Conservation (phyloP, 2,113 vertebrate species). For the Felis chaus region DNA sequence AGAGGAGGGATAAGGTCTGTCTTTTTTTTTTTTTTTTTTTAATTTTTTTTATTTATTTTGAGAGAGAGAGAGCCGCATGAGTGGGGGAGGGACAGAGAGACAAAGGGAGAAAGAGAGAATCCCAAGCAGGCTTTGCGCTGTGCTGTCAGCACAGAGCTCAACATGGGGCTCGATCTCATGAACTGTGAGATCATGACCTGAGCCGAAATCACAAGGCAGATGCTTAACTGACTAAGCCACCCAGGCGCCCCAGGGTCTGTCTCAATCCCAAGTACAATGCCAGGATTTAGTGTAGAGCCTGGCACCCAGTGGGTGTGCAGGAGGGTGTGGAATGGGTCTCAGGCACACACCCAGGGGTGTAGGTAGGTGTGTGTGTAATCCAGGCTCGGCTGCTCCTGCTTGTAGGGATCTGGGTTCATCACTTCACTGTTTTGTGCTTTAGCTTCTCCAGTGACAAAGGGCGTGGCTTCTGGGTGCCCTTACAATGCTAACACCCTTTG, state of each 20-base stretch:
- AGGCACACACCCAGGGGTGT: rapidly evolving
- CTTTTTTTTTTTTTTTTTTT: not conserved
- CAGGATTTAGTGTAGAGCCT: not conserved
- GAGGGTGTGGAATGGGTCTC: not conserved
- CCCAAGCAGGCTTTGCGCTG: too few species aligned
- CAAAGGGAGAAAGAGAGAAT: too few species aligned
- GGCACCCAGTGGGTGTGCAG: not conserved
- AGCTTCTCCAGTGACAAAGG: not conserved
- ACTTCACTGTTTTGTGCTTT: not conserved
- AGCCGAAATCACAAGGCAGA: too few species aligned
- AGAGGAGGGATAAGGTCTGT: not conserved
- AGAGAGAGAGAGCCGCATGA: too few species aligned
- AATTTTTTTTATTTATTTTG: too few species aligned
- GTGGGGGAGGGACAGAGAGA: too few species aligned
- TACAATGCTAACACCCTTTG: not conserved
- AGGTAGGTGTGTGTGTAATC: rapidly evolving
- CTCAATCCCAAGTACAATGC: not conserved
- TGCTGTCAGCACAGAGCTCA: too few species aligned
- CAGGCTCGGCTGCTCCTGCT: not conserved
- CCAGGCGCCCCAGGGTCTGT: too few species aligned
- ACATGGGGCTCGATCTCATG: too few species aligned
- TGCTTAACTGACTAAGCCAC: too few species aligned
- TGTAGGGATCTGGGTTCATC: not conserved
- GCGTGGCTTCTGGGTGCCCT: not conserved
- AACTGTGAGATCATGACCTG: too few species aligned